Percentiles rank a stretch among this genome's conserved stretches.
phyloP scores from a whole-genome alignment of 2,113 vertebrate genomes.

The Cranoglanis bouderius region DNA sequence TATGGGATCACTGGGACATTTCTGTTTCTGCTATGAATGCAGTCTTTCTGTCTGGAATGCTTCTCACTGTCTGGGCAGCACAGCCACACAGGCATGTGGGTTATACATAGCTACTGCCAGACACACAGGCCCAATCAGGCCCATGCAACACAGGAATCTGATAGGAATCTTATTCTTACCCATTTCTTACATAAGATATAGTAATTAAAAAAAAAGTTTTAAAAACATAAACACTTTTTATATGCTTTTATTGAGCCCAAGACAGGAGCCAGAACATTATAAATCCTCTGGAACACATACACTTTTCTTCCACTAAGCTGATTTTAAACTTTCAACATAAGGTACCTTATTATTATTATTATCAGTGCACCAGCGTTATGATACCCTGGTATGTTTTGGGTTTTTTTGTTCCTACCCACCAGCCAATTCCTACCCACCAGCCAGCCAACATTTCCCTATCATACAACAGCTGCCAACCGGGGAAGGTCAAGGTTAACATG shows the following conservation, averaged over 20 bases:
- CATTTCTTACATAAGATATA: neutral
- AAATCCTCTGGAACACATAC: neutral
- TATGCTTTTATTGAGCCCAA: neutral
- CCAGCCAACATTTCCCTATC: neutral
- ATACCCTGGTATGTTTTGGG: neutral
- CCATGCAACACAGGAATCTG: slow-evolving; percentile 2
- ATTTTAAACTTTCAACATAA: neutral
- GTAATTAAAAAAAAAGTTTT: too few species aligned
- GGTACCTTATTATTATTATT: neutral
- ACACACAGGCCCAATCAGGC: slow-evolving; percentile 11
- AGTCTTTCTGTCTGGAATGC: neutral
- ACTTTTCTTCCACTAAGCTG: neutral
- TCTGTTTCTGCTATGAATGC: neutral
- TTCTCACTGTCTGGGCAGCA: neutral
- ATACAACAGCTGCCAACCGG: neutral
- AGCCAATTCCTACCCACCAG: neutral
- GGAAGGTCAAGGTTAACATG: neutral
- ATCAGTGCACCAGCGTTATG: slow-evolving; percentile 26
- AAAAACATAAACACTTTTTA: neutral
- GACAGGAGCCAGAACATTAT: neutral
- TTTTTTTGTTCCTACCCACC: neutral
- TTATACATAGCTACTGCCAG: slow-evolving; percentile 28
- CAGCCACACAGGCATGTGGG: slow-evolving; percentile 15
- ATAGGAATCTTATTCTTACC: slow-evolving; percentile 1
- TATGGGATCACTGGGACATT: neutral